These are phyloP conservation scores for Platanista minor DNA, from an alignment of 2,113 vertebrate genomes.

Conservation along the genomic window DNA sequence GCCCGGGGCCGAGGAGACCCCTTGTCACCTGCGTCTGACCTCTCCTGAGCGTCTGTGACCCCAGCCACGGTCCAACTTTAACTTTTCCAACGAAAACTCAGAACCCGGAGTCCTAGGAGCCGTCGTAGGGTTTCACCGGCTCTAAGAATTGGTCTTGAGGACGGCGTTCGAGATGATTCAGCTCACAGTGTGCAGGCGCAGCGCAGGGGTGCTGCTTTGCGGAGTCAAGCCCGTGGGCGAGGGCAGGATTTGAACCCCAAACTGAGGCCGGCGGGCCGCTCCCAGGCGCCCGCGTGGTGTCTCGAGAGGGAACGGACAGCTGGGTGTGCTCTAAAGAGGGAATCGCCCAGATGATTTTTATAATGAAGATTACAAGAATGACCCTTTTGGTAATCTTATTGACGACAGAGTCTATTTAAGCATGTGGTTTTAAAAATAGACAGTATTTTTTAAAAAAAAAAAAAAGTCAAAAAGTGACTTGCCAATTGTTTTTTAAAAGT, in stretches of 20 bases:
- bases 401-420: conserved; percentile 62
- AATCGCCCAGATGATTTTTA: conserved; percentile 18
- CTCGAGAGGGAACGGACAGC: background rate
- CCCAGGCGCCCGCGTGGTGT: rapidly evolving
- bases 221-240: background rate
- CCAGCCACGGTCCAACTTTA: conserved; percentile 25
- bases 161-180: background rate
- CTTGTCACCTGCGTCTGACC: background rate
- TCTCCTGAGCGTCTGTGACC: conserved; percentile 5
- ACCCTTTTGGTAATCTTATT: conserved; percentile 56
- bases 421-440: conserved; percentile 67
- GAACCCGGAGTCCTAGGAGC: conserved; percentile 31
- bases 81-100: conserved; percentile 66
- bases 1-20: conserved; percentile 62
- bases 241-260: background rate
- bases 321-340: background rate
- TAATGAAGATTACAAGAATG: conserved; percentile 22
- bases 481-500: conserved; percentile 59
- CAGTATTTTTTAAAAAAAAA: conserved; percentile 49
- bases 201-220: background rate
- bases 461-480: conserved; percentile 61
- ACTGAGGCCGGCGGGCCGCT: background rate
- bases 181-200: background rate
- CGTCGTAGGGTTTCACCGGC: background rate
- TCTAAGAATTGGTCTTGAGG: background rate